Base-by-base conservation (phyloP, 2,113 vertebrate species). In the Crotophaga sulcirostris region DNA sequence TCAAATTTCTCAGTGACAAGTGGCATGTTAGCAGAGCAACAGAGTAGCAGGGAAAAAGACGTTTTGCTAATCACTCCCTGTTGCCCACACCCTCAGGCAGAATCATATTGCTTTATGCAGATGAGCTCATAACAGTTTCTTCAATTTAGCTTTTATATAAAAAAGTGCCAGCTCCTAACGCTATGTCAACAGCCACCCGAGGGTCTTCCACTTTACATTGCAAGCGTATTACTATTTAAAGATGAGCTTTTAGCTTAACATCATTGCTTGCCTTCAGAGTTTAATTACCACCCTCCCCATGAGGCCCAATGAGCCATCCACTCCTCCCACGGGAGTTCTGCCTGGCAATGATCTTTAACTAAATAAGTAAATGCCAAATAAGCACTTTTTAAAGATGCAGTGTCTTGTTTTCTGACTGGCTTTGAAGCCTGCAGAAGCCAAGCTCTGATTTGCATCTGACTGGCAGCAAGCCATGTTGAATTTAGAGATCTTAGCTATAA, bases 141-240 rank as follows among this genome's bases (percentile, higher is more conserved):
- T 97, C 98, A 98, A 98, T 99, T 99, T 98, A 98, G 98, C 98
- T 97, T 97, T 98, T 97, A 94, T 94, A 98, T 92, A 97, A 97
- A 97, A 97, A 97, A 96, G 96, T 90, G 95, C 97, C 97, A 95
- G 97, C 97, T 98, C 97, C 97, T 94, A 97, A 97, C 87, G 93
- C 98, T 98, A 98, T 98, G 98, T 99, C 99, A 99, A 99, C 99
- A 98, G 98, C 97, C 97, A 98, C 99, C 99, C 97, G 96, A 96
- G 99, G 99, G 98, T 98, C 98, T 98, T 90, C 81, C 97, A 96
- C 98, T 97, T 98, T 98, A 98, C 97, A 97, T 95, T 84, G 95
- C 94, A 74, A 97, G 97, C 89, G 97, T 97, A 98, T 98, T 98
- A 98, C 98, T 98, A 98, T 98, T 98, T 98, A 97, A 98, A 98